Evolutionary conservation across 2,888 invertebrate species (phyloP).

Genomic region (Synergus itoensis): DNA sequence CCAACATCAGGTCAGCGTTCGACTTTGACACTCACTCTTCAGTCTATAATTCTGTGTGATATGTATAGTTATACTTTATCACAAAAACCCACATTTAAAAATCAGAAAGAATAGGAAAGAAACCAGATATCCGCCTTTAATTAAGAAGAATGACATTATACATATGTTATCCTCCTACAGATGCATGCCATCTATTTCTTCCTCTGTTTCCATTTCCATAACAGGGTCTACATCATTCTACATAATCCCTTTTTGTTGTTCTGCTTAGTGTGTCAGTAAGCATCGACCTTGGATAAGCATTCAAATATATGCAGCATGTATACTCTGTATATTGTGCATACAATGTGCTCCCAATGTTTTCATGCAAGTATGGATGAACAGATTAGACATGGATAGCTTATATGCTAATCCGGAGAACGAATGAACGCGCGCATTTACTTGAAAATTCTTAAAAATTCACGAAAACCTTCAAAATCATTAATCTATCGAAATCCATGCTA

Average conservation of each 20-base stretch:
- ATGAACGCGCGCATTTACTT: no score
- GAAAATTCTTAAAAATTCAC: no score
- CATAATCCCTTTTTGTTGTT: slow-evolving; percentile 32
- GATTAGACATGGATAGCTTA: slow-evolving; percentile 19
- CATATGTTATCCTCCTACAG: neutral
- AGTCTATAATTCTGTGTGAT: neutral
- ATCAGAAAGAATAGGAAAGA: neutral
- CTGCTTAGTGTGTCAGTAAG: slow-evolving; percentile 44
- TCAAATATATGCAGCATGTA: slow-evolving; percentile 46
- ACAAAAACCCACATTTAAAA: neutral
- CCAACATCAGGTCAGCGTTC: slow-evolving; percentile 6
- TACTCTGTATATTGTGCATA: neutral
- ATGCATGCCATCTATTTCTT: neutral
- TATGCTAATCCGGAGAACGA: slow-evolving; percentile 38
- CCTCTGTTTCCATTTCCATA: slow-evolving; percentile 16
- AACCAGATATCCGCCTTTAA: neutral
- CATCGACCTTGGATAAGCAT: slow-evolving; percentile 55
- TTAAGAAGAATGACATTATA: no score
- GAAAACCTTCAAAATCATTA: no score
- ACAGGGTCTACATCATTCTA: slow-evolving; percentile 26
- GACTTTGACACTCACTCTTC: neutral
- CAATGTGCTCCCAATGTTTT: slow-evolving; percentile 2
- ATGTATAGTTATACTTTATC: neutral
- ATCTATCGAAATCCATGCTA: no score
- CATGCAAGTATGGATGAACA: slow-evolving; percentile 42